Evolutionary conservation across 2,888 invertebrate species (phyloP), one percentile per base, ranked within the genome.

Genomic region (Marronus borbonicus): DNA sequence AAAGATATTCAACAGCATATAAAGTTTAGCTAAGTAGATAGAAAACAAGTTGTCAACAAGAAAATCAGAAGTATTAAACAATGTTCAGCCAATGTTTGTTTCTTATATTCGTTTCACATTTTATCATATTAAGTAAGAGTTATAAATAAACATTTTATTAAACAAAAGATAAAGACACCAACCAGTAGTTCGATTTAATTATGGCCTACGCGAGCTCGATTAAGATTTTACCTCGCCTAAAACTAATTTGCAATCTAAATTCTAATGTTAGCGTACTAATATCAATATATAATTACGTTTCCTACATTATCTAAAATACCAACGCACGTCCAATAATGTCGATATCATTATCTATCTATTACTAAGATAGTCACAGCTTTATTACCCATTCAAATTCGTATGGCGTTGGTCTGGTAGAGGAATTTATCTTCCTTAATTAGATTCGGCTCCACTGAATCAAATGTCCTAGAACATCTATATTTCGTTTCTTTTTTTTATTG

Each of bases 231-330:
- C 39, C 39, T 39, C 39, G 10, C 2, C 39, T 39, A 39, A 39
- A 44, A 44, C 44, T 44, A 44, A 44, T 44, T 44, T 44, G 44
- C 44, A 44, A 44, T 8, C 44, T 44, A 44, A 44, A 44, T 44
- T 44, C 44, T 44, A 44, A 44, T 8, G 44, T 44, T 44, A 44
- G 8, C 12, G 8, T 44, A 44, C 44, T 44, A 44, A 44, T 44
- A 44, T 10, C 44, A 44, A 44, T 44, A 44, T 44, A 24, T 24
- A 60, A 55, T 62, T 20, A 64, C 36, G 31, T 64, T 36, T 64
- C 64, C 64, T 64, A n/a, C 36, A 36, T 64, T 64, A 64, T 31
- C 28, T 64, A 64, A 64, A 64, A 64, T 36, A 62, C 36, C 36
- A 64, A 64, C 64, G 12, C 64, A 36, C 14, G 12, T 28, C 36